Base-by-base conservation (phyloP, 64 coral and sea anemone genomes). In the Orbicella faveolata region DNA sequence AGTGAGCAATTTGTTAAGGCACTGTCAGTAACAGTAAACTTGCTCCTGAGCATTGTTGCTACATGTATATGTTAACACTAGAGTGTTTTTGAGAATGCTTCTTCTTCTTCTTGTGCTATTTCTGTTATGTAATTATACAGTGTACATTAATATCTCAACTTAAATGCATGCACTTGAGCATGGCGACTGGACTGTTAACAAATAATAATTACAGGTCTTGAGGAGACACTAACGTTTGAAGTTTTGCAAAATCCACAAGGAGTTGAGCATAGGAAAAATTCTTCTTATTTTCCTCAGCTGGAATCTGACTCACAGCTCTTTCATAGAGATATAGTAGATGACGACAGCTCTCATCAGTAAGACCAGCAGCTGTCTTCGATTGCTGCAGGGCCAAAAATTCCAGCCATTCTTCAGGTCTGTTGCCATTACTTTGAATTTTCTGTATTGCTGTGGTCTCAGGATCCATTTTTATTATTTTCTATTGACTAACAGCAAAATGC, bases 231-330 rank as follows among this genome's bases (percentile, higher is more conserved):
- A 88, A 96, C 95, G 78, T 87, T 68, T 96, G 95, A 4, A 96
- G 88, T 91, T 93, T 90, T 15, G 95, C 95, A 65, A 87, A 94
- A 34, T 96, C 92, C 37, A 96, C 95, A 65, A 96, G 82, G 34
- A 96, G 89, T 21, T 75, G 89, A 35, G 95, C 95, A 91, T 96
- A 96, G 30, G 75, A 78, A 30, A 90, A 63, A 76, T 86, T 91
- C 75, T 61, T 88, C 39, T 64, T 81, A 74, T 96, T 87, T 35
- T 94, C 82, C 20, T 93, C 92, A 36, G 95, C 91, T 69, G 95
- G 87, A 26, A 96, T 96, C 21, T 75, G 76, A 90, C 74, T 87
- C 15, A 89, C 88, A 83, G 95, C 91, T 61, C 87, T 93, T 52
- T 90, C 82, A 79, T 91, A 96, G 14, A 96, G 57, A 34, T 65